Evolutionary conservation across 2,888 invertebrate genomes (phyloP).

Genomic region (Bursaphelenchus okinawaensis): DNA sequence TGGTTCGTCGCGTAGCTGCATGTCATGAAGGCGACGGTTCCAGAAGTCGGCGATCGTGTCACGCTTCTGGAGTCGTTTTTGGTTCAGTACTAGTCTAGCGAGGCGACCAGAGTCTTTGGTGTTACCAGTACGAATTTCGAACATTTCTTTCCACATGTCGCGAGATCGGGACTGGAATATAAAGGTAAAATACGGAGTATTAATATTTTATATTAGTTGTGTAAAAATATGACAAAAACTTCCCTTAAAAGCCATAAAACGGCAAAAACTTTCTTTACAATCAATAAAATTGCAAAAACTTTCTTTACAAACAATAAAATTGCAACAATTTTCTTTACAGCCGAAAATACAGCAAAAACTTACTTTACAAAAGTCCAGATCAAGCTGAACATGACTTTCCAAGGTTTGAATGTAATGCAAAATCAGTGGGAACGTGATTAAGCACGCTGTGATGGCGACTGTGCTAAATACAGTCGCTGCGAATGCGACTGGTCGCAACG

Average conservation of each 20-base stretch:
- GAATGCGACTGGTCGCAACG: slow-evolving; percentile 35
- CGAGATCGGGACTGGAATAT: slow-evolving; percentile 46
- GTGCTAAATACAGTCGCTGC: slow-evolving; percentile 43
- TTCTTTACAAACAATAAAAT: no score
- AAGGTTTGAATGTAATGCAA: slow-evolving; percentile 56
- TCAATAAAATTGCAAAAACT: no score
- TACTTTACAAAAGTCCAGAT: slow-evolving; percentile 56
- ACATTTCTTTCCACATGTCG: slow-evolving; percentile 58
- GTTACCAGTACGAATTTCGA: slow-evolving; percentile 51
- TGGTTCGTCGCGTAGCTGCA: slow-evolving; percentile 53
- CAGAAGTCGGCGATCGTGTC: slow-evolving; percentile 57
- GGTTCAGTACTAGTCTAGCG: slow-evolving; percentile 49
- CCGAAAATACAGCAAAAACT: no score
- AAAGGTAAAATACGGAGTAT: neutral
- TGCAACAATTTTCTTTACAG: no score
- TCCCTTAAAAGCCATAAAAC: no score
- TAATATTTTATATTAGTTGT: no score
- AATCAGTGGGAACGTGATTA: slow-evolving; percentile 55
- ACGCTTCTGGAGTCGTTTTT: slow-evolving; percentile 37
- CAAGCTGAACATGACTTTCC: slow-evolving; percentile 53
- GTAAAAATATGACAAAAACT: no score
- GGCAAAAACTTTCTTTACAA: no score
- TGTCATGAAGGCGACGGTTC: slow-evolving; percentile 52
- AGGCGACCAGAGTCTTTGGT: slow-evolving; percentile 41
- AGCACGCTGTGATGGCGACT: slow-evolving; percentile 46